These are phyloP conservation scores for Acrobasis consociella DNA, from an alignment of 2,888 invertebrate genomes.

Conservation along the genomic window DNA sequence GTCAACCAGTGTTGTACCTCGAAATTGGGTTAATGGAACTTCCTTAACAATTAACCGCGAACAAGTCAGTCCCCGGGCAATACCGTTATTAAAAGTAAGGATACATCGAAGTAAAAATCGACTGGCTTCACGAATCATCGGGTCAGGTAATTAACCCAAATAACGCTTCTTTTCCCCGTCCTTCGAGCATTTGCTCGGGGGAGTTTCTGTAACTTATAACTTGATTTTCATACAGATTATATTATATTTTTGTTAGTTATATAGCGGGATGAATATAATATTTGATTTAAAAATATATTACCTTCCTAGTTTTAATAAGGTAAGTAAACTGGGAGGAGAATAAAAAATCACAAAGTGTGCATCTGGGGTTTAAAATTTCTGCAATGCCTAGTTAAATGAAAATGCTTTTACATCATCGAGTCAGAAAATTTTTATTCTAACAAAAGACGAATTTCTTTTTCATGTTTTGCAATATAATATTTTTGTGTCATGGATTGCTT, in stretches of 20 bases:
- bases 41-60: constrained; percentile 15
- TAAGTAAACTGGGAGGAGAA: too few relatives aligned
- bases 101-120: constrained; percentile 45
- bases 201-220: neutral
- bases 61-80: constrained; percentile 14
- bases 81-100: constrained; percentile 27
- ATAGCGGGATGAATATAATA: neutral
- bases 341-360: too few relatives aligned
- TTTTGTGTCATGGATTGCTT: neutral
- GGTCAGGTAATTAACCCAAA: constrained; percentile 52
- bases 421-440: too few relatives aligned
- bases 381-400: too few relatives aligned
- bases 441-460: too few relatives aligned
- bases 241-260: neutral
- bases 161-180: constrained; percentile 37
- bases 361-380: too few relatives aligned
- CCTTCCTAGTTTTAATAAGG: too few relatives aligned
- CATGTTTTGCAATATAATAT: too few relatives aligned
- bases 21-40: constrained; percentile 20
- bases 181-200: neutral
- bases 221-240: neutral
- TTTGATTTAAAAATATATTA: too few relatives aligned
- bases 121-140: constrained; percentile 45
- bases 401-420: too few relatives aligned
- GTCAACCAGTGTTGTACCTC: constrained; percentile 4